These are phyloP conservation scores for Potamarius usumacintae DNA, from an alignment of 2,113 vertebrate species.

Conservation along the genomic window DNA sequence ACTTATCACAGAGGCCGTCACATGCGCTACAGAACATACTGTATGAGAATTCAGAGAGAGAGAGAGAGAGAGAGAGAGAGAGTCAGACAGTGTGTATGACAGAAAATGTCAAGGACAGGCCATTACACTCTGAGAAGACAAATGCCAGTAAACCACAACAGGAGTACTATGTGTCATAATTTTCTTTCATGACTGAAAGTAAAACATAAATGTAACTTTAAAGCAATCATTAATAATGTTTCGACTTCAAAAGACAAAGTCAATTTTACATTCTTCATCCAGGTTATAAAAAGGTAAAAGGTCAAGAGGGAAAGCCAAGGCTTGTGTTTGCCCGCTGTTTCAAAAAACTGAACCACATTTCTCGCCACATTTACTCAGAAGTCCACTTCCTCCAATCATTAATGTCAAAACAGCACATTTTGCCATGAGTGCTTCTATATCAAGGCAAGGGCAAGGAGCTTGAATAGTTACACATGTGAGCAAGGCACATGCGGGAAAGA, in stretches of 20 bases:
- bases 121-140: slow-evolving; percentile 16
- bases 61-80: background rate
- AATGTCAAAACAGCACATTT: slow-evolving; percentile 36
- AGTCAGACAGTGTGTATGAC: background rate
- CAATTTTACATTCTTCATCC: background rate
- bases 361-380: background rate
- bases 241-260: background rate
- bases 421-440: background rate
- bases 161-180: slow-evolving; percentile 22
- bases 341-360: background rate
- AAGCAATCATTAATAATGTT: slow-evolving; percentile 6
- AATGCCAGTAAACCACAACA: slow-evolving; percentile 25
- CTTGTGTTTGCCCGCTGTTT: background rate
- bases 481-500: background rate
- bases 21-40: slow-evolving; percentile 95
- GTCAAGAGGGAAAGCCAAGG: background rate
- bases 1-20: slow-evolving; percentile 91
- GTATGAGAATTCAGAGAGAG: slow-evolving; percentile 44
- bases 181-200: background rate
- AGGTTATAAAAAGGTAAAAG: background rate
- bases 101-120: slow-evolving; percentile 43
- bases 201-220: slow-evolving; percentile 8
- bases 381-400: slow-evolving; percentile 42
- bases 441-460: background rate
- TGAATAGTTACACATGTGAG: background rate